Percentiles rank a stretch among this genome's conserved stretches.
Evolutionary conservation across 2,888 invertebrate species (phyloP).

Genomic region (Trimorus sp.): DNA sequence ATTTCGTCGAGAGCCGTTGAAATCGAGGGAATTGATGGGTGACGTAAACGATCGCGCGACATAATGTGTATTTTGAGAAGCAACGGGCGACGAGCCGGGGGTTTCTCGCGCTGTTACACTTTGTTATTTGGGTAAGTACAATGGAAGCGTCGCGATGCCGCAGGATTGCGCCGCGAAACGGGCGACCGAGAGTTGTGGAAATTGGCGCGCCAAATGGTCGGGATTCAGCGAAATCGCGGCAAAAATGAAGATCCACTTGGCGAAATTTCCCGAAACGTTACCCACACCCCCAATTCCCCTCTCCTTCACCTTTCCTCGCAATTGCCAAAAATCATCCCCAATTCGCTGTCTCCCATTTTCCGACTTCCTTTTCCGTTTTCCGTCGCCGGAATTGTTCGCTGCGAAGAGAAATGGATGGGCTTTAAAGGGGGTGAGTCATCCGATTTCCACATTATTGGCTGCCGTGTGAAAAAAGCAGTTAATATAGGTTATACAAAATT

Average conservation of each 20-base stretch:
- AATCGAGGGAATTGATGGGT: conserved; percentile 29
- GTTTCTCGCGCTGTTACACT: conserved; percentile 16
- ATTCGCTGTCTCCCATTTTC: too few relatives aligned
- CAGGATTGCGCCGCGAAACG: neutral
- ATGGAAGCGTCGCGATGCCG: conserved; percentile 16
- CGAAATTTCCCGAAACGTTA: neutral
- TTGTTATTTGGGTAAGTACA: conserved; percentile 16
- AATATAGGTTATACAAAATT: too few relatives aligned
- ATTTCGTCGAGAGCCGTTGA: conserved; percentile 28
- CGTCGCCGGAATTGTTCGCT: too few relatives aligned
- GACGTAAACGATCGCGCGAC: conserved; percentile 19
- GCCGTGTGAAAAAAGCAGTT: too few relatives aligned
- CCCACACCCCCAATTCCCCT: too few relatives aligned
- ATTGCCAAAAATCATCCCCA: too few relatives aligned
- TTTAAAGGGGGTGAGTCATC: too few relatives aligned
- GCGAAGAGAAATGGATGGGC: too few relatives aligned
- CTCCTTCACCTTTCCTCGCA: too few relatives aligned
- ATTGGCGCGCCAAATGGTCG: conserved; percentile 1
- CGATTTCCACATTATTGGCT: too few relatives aligned
- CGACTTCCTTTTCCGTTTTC: too few relatives aligned
- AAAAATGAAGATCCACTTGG: conserved; percentile 1
- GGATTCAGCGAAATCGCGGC: neutral
- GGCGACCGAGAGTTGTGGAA: conserved; percentile 3
- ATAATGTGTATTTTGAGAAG: conserved; percentile 27
- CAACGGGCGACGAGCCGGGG: too few relatives aligned